Evolutionary conservation across 2,113 vertebrate genomes (phyloP).

Genomic region (Oreochromis aureus): DNA sequence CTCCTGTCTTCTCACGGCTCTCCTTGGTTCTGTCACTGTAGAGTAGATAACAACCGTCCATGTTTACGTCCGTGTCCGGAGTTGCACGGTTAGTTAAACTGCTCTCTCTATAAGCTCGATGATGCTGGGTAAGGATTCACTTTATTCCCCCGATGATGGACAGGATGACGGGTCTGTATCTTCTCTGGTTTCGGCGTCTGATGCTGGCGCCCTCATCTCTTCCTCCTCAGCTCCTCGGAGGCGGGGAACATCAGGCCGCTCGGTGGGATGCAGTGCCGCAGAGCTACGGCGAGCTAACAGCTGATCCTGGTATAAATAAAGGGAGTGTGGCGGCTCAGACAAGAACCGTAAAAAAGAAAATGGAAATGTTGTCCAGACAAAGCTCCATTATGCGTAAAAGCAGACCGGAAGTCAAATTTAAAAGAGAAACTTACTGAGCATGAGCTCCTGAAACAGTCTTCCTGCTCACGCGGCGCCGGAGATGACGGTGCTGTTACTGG

Average conservation of each 20-base stretch:
- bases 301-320: background rate
- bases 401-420: background rate
- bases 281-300: background rate
- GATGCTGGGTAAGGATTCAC: background rate
- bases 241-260: background rate
- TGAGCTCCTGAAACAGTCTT: background rate
- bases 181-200: background rate
- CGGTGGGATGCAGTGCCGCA: background rate
- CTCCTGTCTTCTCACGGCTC: no score
- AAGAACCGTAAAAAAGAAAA: background rate
- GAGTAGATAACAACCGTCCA: background rate
- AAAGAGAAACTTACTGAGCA: rapidly evolving
- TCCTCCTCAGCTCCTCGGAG: background rate
- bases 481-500: rapidly evolving
- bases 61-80: background rate
- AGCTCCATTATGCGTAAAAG: rapidly evolving
- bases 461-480: background rate
- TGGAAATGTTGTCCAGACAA: background rate
- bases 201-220: background rate
- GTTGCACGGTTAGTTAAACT: rapidly evolving
- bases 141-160: background rate
- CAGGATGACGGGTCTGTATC: rapidly evolving
- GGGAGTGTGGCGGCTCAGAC: background rate
- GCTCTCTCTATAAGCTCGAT: background rate
- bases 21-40: background rate